Conservation (phyloP, 1,140 invertebrate genomes). For the Ostrea edulis region DNA sequence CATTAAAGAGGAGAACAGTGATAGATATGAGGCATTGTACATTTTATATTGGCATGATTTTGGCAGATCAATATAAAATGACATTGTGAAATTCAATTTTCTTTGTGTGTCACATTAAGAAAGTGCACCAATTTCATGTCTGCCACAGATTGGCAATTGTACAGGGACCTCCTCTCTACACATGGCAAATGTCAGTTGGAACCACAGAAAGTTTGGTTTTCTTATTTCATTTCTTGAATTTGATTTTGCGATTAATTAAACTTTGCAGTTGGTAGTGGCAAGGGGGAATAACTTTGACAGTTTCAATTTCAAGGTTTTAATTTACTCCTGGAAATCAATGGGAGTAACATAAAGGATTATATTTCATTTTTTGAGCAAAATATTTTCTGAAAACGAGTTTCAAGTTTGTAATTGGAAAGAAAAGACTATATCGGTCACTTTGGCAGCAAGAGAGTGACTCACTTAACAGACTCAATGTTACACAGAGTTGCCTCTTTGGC, state of each 20-base stretch:
- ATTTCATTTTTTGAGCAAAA: background rate
- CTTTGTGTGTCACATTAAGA: constrained; percentile 21
- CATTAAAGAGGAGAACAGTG: constrained; percentile 26
- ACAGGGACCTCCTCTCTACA: background rate
- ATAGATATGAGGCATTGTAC: constrained; percentile 29
- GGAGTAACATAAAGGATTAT: background rate
- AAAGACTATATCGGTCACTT: background rate
- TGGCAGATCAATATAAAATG: constrained; percentile 33
- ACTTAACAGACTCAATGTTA: background rate
- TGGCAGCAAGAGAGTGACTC: constrained; percentile 8
- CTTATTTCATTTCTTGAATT: background rate
- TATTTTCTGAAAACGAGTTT: background rate
- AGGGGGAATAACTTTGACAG: background rate
- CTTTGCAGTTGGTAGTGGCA: background rate
- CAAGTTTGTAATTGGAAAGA: background rate
- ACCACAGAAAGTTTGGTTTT: background rate
- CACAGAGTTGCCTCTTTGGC: constrained; percentile 9
- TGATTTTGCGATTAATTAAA: background rate
- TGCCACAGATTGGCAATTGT: background rate
- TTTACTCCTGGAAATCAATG: background rate
- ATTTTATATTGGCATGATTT: constrained; percentile 9
- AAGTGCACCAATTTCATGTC: background rate
- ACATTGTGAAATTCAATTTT: constrained; percentile 38
- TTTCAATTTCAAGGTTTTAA: background rate
- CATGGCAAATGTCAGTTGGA: background rate